A percentile compares a stretch with the other conserved stretches of the same genome.
Evolutionary conservation across 2,888 invertebrate genomes (phyloP).

Genomic region (Leptura quadrifasciata): DNA sequence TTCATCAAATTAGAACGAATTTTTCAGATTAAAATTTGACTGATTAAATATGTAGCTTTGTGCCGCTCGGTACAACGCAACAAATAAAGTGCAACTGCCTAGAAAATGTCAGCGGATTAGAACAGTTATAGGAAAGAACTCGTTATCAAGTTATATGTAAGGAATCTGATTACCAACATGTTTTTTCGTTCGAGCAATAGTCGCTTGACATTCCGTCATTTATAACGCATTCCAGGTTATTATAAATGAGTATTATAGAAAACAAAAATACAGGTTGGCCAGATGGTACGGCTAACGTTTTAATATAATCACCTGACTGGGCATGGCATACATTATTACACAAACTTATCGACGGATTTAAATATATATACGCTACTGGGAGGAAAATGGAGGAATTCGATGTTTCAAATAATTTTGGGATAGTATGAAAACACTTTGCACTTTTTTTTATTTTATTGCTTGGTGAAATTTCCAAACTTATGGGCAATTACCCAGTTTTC

Average conservation of each 20-base stretch:
- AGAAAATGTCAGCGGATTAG: constrained; percentile 8
- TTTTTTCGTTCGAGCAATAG: constrained; percentile 18
- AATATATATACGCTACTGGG: too few species aligned
- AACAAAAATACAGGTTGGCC: neutral
- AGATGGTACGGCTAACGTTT: neutral
- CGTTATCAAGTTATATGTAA: constrained; percentile 27
- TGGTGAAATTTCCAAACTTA: too few species aligned
- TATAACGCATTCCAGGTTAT: constrained; percentile 18
- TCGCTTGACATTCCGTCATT: constrained; percentile 30
- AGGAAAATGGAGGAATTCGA: too few species aligned
- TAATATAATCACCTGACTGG: neutral
- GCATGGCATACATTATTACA: neutral
- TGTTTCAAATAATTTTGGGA: too few species aligned
- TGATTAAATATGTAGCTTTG: too few species aligned
- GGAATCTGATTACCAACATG: constrained; percentile 20
- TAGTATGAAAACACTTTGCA: too few species aligned
- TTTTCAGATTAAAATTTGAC: too few species aligned
- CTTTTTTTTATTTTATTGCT: too few species aligned
- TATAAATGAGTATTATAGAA: constrained; percentile 25
- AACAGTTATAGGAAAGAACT: constrained; percentile 24
- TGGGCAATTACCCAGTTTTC: too few species aligned
- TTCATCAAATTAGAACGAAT: too few species aligned
- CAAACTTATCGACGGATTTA: neutral
- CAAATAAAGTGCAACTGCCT: neutral
- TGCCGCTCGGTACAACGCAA: neutral